Percentiles rank a stretch among this genome's conserved stretches.
phyloP scores from a whole-genome alignment of 2,888 invertebrate genomes.

The Sminthurides aquaticus region DNA sequence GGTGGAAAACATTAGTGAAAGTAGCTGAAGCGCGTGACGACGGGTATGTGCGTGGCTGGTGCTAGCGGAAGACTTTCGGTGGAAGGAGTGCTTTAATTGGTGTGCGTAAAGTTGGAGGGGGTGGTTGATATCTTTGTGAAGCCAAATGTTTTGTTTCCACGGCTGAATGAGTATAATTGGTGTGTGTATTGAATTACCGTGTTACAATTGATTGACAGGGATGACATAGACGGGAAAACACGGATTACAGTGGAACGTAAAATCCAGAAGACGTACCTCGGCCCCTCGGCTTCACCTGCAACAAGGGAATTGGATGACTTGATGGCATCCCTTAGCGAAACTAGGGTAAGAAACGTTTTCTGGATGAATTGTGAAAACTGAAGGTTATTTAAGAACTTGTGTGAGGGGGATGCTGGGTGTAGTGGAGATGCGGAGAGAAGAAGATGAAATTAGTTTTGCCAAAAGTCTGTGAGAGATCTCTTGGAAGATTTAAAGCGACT shows the following conservation, averaged over 20 bases:
- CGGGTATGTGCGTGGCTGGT: no score
- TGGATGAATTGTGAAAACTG: no score
- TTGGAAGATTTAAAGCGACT: no score
- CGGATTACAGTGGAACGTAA: constrained; percentile 50
- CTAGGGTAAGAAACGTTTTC: constrained; percentile 63
- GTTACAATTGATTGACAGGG: constrained; percentile 22
- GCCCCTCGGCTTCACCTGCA: constrained; percentile 64
- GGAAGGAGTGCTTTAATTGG: no score
- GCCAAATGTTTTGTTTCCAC: constrained; percentile 1
- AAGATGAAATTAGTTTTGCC: no score
- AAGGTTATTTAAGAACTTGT: no score
- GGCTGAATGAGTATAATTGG: not conserved
- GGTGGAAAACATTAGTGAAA: no score
- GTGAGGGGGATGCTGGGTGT: no score
- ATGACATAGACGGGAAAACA: constrained; percentile 45
- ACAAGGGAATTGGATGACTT: constrained; percentile 91
- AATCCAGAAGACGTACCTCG: constrained; percentile 46
- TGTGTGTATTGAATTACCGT: constrained; percentile 1
- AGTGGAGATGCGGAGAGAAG: no score
- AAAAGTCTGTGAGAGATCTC: no score
- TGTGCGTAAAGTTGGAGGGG: not conserved
- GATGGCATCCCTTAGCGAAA: constrained; percentile 90
- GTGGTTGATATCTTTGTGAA: not conserved
- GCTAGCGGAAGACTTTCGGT: no score
- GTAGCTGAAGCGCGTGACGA: no score